Percentiles rank a stretch among this genome's conserved stretches.
These are phyloP conservation scores for Rosalia funebris DNA, from an alignment of 2,888 invertebrate species.

Conservation along the genomic window DNA sequence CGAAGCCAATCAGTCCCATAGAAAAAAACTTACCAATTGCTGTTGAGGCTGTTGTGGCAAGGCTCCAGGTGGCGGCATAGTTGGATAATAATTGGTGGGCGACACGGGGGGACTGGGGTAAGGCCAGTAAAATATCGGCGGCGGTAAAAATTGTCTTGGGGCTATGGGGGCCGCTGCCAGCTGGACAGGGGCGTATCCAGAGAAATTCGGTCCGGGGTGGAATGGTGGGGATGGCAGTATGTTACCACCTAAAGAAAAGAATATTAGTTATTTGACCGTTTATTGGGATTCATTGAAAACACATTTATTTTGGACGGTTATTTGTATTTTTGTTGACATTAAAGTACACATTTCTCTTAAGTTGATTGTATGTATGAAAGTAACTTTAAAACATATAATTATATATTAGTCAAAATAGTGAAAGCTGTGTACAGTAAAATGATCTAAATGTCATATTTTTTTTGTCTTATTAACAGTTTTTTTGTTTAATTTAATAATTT, in stretches of 20 bases:
- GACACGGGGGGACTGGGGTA: slow-evolving; percentile 95
- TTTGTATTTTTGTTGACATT: neutral
- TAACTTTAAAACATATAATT: too few species aligned
- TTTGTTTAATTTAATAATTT: too few species aligned
- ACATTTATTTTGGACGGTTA: neutral
- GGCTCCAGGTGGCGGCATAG: slow-evolving; percentile 64
- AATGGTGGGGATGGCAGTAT: slow-evolving; percentile 66
- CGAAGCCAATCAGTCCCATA: too few species aligned
- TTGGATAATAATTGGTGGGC: slow-evolving; percentile 86
- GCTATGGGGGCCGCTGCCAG: slow-evolving; percentile 61
- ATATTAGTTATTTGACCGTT: too few species aligned
- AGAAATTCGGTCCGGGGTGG: slow-evolving; percentile 58
- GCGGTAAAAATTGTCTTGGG: slow-evolving; percentile 59
- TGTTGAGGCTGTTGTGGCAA: slow-evolving; percentile 59
- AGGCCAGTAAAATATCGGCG: slow-evolving; percentile 87
- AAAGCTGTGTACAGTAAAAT: too few species aligned
- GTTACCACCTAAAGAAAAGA: slow-evolving; percentile 66
- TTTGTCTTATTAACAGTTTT: too few species aligned
- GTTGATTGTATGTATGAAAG: too few species aligned
- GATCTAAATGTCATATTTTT: too few species aligned
- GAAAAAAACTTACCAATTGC: slow-evolving; percentile 44
- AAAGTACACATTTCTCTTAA: too few species aligned
- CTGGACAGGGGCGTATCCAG: slow-evolving; percentile 60
- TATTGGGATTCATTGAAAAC: neutral
- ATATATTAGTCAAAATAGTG: too few species aligned